phyloP scores from a whole-genome alignment of 2,888 invertebrate genomes.

The Danaus chrysippus region DNA sequence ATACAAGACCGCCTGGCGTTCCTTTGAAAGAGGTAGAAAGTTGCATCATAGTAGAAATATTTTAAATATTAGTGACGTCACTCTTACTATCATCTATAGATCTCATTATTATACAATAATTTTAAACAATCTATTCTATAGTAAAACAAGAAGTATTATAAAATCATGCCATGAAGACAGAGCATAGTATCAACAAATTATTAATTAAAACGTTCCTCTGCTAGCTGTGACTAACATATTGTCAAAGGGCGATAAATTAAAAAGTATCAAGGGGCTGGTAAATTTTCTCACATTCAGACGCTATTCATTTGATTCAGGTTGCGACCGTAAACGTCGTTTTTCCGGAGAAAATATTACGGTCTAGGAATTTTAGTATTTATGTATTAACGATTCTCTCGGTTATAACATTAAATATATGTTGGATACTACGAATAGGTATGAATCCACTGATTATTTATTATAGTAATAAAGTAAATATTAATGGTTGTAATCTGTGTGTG shows the following conservation, averaged over 20 bases:
- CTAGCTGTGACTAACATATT: conserved; percentile 6
- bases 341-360: conserved; percentile 8
- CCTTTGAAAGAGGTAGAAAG: neutral
- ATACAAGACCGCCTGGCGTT: neutral
- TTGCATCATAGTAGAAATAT: too few relatives aligned
- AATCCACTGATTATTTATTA: too few relatives aligned
- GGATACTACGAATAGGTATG: too few relatives aligned
- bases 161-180: too few relatives aligned
- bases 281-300: conserved; percentile 6
- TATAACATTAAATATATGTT: neutral
- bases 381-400: conserved; percentile 3
- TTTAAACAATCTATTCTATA: too few relatives aligned
- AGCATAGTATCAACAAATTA: neutral
- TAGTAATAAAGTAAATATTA: too few relatives aligned
- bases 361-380: conserved; percentile 8
- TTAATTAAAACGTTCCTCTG: neutral
- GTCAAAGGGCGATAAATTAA: conserved; percentile 14
- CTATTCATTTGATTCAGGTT: conserved; percentile 6
- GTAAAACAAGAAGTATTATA: too few relatives aligned
- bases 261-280: conserved; percentile 14
- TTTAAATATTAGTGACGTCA: too few relatives aligned
- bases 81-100: too few relatives aligned
- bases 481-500: too few relatives aligned
- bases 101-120: too few relatives aligned
- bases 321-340: conserved; percentile 7